phyloP scores from a whole-genome alignment of 2,113 vertebrate species.

The Microtus pennsylvanicus region DNA sequence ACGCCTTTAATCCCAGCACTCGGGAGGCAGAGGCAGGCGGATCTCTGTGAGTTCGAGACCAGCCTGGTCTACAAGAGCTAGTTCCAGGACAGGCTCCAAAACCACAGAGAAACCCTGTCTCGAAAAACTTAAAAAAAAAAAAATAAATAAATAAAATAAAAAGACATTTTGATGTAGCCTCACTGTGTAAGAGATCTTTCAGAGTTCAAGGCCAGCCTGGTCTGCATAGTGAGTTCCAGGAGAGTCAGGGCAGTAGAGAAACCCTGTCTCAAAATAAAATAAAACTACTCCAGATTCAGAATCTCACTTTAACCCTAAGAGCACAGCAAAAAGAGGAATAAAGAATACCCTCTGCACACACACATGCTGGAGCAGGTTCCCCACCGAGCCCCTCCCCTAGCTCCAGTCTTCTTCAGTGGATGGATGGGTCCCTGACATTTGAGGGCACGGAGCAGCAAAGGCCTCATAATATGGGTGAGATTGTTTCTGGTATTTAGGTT shows the following conservation, averaged over 20 bases:
- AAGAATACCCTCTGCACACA: not conserved
- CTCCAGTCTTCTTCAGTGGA: not conserved
- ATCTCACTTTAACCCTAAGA: not conserved
- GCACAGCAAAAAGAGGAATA: not conserved
- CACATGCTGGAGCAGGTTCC: not conserved
- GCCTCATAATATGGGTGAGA: not conserved
- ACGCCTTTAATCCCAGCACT: too few species aligned
- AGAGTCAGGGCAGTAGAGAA: not conserved
- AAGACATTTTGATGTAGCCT: not conserved
- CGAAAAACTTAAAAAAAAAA: too few species aligned
- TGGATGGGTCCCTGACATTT: not conserved
- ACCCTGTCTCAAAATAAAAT: not conserved
- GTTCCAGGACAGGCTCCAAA: too few species aligned
- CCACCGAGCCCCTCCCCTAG: not conserved
- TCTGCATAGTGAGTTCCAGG: not conserved
- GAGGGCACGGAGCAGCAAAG: not conserved
- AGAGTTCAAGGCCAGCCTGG: not conserved
- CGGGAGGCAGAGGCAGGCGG: too few species aligned
- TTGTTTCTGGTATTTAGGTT: conserved; percentile 27
- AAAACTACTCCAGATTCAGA: not conserved
- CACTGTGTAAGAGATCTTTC: not conserved
- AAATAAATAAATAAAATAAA: too few species aligned
- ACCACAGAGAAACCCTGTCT: too few species aligned
- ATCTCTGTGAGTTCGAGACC: too few species aligned
- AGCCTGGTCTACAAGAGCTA: too few species aligned